Evolutionary conservation across 30 jellyfish, hydroid and myxozoan species (phyloP).

Genomic region (Clytia hemisphaerica): DNA sequence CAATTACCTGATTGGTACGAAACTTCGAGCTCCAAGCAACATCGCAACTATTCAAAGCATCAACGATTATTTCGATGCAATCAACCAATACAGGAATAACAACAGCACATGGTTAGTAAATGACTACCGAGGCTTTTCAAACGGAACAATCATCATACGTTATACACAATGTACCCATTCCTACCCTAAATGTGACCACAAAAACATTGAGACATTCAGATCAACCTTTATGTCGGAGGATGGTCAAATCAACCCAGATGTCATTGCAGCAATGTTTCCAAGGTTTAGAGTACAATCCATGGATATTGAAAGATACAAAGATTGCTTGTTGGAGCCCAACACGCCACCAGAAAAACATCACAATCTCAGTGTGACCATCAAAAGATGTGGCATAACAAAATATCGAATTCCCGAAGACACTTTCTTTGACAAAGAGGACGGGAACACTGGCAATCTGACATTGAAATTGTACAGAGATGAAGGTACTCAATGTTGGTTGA

Average conservation of each 20-base stretch:
- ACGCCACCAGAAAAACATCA: constrained; percentile 11
- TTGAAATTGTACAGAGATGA: background rate
- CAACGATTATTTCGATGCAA: background rate
- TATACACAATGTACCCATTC: background rate
- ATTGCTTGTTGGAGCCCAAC: background rate
- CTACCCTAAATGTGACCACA: background rate
- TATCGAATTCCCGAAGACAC: constrained; percentile 27
- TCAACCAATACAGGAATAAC: background rate
- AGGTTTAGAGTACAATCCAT: constrained; percentile 2
- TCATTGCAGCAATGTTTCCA: constrained; percentile 14
- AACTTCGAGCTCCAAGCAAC: background rate
- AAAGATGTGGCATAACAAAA: constrained; percentile 11
- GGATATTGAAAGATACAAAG: background rate
- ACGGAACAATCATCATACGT: background rate
- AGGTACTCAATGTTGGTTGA: constrained; percentile 26
- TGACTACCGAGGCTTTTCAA: background rate
- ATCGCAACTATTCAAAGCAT: background rate
- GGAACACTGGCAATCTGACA: constrained; percentile 15
- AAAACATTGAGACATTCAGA: background rate
- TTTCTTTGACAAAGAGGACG: constrained; percentile 26
- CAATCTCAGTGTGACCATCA: background rate
- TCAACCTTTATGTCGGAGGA: background rate
- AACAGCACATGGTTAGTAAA: constrained; percentile 9
- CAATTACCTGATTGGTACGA: background rate
- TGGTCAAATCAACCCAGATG: constrained; percentile 5